Conservation (phyloP, 2,797 vertebrate species). For the Gadopsis bispinosus region DNA sequence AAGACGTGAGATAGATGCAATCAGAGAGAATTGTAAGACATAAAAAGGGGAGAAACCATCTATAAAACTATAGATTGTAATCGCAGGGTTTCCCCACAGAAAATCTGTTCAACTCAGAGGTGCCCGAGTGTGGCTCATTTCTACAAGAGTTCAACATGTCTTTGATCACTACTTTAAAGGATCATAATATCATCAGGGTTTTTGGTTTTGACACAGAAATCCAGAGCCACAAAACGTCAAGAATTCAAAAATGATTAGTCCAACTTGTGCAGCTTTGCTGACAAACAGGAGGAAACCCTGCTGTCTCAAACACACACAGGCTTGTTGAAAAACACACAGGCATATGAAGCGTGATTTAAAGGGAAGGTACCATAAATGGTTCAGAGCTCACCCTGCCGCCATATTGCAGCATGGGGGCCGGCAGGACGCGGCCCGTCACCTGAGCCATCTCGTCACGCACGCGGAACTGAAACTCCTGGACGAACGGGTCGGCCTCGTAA, state of each 20-base stretch:
- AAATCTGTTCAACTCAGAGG: not conserved
- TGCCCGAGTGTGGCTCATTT: not conserved
- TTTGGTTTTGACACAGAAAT: not conserved
- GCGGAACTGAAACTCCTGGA: conserved; percentile 98
- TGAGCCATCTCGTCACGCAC: conserved; percentile 98
- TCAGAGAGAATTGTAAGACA: not conserved
- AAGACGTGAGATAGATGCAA: not conserved
- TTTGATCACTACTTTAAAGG: not conserved
- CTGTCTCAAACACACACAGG: conserved; percentile 11
- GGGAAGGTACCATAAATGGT: conserved; percentile 80
- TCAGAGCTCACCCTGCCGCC: conserved; percentile 94
- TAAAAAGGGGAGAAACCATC: conserved; percentile 3
- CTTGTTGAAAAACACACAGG: conserved; percentile 27
- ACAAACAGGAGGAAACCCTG: conserved; percentile 27
- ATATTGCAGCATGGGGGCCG: conserved; percentile 97
- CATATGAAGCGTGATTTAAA: conserved; percentile 69
- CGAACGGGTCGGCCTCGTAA: conserved; percentile 95
- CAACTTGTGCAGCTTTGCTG: not conserved
- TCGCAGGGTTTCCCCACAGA: conserved; percentile 20
- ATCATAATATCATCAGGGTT: not conserved
- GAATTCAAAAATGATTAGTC: not conserved
- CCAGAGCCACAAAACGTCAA: not conserved
- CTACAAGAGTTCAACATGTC: not conserved
- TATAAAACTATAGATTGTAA: not conserved
- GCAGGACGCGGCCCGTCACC: conserved; percentile 95